Base-by-base conservation (phyloP, 2,888 invertebrate species). In the Cheilosia vulpina region DNA sequence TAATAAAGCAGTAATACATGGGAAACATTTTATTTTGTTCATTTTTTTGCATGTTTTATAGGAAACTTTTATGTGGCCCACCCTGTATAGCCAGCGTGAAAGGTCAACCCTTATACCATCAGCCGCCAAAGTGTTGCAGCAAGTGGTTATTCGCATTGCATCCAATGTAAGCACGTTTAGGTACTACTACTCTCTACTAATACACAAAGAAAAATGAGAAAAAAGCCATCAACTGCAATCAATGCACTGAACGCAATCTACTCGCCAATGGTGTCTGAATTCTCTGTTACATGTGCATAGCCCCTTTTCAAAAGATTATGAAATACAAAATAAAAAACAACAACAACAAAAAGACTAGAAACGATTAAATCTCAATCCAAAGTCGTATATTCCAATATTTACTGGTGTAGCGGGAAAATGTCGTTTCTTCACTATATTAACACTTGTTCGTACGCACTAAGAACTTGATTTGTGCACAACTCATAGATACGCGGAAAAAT, bases 381-480 rank as follows among this genome's bases (percentile, higher is more conserved):
- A 38, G 52, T 41, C 50, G 65, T 65, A 52, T 52, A 38, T 65
- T 21, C 50, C 65, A 38, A 52, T 52, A 52, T 52, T 65, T 38
- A 65, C 43, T 63, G 13, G 47, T 34, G 34, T 50, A 17, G 50
- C 13, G 27, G 34, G 21, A 19, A 57, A 47, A 52, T 38, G 65
- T 38, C 34, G 68, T 45, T 69, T 41, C 27, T n/a, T 11, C 17
- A 17, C 27, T n/a, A 53, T 17, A 24, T 24, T 38, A 34, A 21
- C 65, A 53, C 65, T 52, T 66, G 34, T 21, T 34, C 62, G 62
- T 63, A 63, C 34, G 63, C 50, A 63, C 63, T 63, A 50, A 50
- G 34, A 65, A 52, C 65, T 52, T 65, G 65, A 65, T 65, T 65
- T 65, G 11, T 43, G 27, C 41, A 41, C 24, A 52, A 19, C 52